These are phyloP conservation scores for Caenorhabditis sinica DNA, from an alignment of 2,888 invertebrate species.

Conservation along the genomic window DNA sequence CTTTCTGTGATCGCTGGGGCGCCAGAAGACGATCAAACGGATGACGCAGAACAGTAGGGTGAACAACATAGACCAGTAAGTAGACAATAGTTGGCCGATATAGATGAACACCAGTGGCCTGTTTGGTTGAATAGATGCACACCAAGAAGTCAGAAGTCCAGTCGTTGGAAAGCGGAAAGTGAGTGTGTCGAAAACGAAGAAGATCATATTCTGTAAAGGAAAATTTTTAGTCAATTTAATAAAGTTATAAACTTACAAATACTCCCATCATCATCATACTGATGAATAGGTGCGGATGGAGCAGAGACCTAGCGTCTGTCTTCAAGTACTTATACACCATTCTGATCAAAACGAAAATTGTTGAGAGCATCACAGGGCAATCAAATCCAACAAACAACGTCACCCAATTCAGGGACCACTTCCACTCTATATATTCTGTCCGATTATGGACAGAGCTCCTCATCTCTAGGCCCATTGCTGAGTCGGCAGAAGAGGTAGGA, in stretches of 20 bases:
- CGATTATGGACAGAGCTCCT: too few relatives aligned
- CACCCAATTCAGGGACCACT: too few relatives aligned
- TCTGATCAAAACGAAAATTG: not conserved
- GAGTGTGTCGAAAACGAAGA: not conserved
- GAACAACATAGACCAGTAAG: slow-evolving; percentile 9
- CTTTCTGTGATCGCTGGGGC: not conserved
- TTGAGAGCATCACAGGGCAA: not conserved
- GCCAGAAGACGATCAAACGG: not conserved
- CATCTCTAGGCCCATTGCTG: too few relatives aligned
- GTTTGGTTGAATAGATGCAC: slow-evolving; percentile 5
- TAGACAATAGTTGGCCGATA: not conserved
- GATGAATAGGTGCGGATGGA: not conserved
- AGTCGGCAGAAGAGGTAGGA: not conserved
- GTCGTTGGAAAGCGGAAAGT: slow-evolving; percentile 16
- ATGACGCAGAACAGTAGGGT: not conserved
- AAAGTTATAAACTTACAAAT: not conserved
- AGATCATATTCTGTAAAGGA: slow-evolving; percentile 6
- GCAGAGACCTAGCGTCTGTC: not conserved
- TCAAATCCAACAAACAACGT: not conserved
- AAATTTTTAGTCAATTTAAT: not conserved
- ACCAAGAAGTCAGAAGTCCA: not conserved
- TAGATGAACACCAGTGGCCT: not conserved
- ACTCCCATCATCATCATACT: not conserved
- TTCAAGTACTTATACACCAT: not conserved
- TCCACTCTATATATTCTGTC: too few relatives aligned